Evolutionary conservation across 1,140 invertebrate genomes (phyloP).

Genomic region (Copidosoma floridanum): DNA sequence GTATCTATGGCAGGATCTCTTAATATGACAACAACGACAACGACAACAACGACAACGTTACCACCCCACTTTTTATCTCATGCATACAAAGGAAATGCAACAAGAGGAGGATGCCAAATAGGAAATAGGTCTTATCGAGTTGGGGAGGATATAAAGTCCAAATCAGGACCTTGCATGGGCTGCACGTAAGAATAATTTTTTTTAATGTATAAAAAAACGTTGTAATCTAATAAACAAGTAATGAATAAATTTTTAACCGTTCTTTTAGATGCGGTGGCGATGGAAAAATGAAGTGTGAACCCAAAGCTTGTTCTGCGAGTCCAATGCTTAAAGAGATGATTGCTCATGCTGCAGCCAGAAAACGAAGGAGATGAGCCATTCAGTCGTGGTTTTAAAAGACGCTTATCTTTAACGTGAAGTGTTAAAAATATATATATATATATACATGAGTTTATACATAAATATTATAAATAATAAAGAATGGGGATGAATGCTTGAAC

Average conservation of each 20-base stretch:
- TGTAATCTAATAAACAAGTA: neutral
- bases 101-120: conserved; percentile 79
- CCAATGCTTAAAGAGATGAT: conserved; percentile 87
- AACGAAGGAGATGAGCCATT: conserved; percentile 70
- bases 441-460: conserved; percentile 27
- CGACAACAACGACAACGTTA: conserved; percentile 81
- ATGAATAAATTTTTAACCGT: neutral
- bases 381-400: conserved; percentile 20
- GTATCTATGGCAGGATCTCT: conserved; percentile 77
- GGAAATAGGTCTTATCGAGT: conserved; percentile 78
- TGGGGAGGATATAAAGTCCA: conserved; percentile 77
- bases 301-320: conserved; percentile 80
- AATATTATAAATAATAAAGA: conserved; percentile 22
- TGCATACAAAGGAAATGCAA: conserved; percentile 71
- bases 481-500: conserved; percentile 36
- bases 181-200: conserved; percentile 76
- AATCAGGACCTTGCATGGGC: conserved; percentile 86
- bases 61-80: conserved; percentile 78
- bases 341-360: conserved; percentile 68
- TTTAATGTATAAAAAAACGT: neutral
- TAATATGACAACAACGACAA: conserved; percentile 79
- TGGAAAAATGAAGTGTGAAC: conserved; percentile 92
- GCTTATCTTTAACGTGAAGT: conserved; percentile 2
- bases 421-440: conserved; percentile 17
- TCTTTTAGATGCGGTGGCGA: conserved; percentile 75